Base-by-base conservation (phyloP, 2,797 vertebrate genomes). In the Brachyrhaphis roseni region DNA sequence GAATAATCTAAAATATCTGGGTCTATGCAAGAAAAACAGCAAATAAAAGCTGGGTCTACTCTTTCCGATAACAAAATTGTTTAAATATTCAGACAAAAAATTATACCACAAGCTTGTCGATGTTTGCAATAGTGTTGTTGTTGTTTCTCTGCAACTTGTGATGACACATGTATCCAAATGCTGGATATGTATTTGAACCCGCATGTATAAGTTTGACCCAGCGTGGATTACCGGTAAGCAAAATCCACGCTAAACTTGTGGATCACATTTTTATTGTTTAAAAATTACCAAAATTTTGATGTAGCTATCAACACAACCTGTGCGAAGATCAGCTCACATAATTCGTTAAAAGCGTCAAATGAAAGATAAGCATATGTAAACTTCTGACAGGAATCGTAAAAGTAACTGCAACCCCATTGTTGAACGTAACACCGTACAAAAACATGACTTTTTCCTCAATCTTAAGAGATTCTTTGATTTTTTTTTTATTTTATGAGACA, bases 401-500 rank as follows among this genome's bases (percentile, higher is more conserved):
- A 88, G 62, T 77, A 70, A 88, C 85, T 76, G 59, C 79, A 91
- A 86, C 87, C 8, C 87, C 86, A 68, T 86, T 78, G 53, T 75
- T 90, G 94, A 96, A 94, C 94, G 93, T 94, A 90, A 91, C 81
- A 64, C 86, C 87, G 83, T 84, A 83, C 83, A 81, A 62, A 70
- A 90, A 88, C 88, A 90, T 53, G 90, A 79, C 91, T 82, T 84
- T 84, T 28, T 41, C 53, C 76, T 49, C 28, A 4, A 39, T 34
- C 47, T 23, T 41, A 20, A 26, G 2, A 23, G 31, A 73, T 87
- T 82, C 20, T 81, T 75, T 74, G 68, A 78, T 55, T 81, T 71
- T 46, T 80, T 78, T 84, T 77, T 55, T 36, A 80, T 47, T 82
- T 43, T 70, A 45, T 71, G 20, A 77, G 70, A 66, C 18, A 5